Conservation (phyloP, 2,888 invertebrate genomes). For the Dromius quadrimaculatus region DNA sequence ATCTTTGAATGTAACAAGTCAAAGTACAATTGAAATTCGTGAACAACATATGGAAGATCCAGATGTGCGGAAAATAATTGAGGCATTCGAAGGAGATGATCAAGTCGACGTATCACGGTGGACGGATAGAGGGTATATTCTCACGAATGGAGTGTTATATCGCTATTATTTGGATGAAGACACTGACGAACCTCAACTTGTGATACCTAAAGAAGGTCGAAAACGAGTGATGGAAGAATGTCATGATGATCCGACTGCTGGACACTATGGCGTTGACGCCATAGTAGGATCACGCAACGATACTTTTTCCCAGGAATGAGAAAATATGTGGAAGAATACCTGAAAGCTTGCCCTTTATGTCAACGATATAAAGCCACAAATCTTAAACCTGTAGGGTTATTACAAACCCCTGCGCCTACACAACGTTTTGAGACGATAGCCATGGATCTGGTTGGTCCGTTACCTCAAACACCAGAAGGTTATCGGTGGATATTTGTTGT, state of each 20-base stretch:
- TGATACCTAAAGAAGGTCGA: slow-evolving; percentile 54
- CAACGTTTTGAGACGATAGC: background rate
- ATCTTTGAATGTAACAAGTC: slow-evolving; percentile 4
- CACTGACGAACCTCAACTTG: slow-evolving; percentile 52
- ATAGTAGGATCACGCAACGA: slow-evolving; percentile 12
- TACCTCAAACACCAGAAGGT: background rate
- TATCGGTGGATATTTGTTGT: slow-evolving; percentile 46
- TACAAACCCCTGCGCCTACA: slow-evolving; percentile 42
- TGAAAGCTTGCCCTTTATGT: slow-evolving; percentile 48
- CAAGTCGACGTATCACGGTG: slow-evolving; percentile 8
- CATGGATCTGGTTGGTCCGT: background rate
- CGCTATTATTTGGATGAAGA: slow-evolving; percentile 40
- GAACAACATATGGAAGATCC: slow-evolving; percentile 51
- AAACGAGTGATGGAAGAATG: slow-evolving; percentile 52
- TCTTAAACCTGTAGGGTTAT: slow-evolving; percentile 48
- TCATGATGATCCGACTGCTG: slow-evolving; percentile 65
- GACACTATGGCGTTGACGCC: slow-evolving; percentile 47
- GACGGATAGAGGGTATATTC: slow-evolving; percentile 41
- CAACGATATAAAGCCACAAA: slow-evolving; percentile 50
- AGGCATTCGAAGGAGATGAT: slow-evolving; percentile 33
- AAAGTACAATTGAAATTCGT: background rate
- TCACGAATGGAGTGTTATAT: slow-evolving; percentile 51
- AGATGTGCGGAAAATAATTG: slow-evolving; percentile 47
- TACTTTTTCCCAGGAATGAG: slow-evolving; percentile 53
- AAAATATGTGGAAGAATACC: slow-evolving; percentile 33